Evolutionary conservation across 2,888 invertebrate species (phyloP).

Genomic region (Thalpophila matura): DNA sequence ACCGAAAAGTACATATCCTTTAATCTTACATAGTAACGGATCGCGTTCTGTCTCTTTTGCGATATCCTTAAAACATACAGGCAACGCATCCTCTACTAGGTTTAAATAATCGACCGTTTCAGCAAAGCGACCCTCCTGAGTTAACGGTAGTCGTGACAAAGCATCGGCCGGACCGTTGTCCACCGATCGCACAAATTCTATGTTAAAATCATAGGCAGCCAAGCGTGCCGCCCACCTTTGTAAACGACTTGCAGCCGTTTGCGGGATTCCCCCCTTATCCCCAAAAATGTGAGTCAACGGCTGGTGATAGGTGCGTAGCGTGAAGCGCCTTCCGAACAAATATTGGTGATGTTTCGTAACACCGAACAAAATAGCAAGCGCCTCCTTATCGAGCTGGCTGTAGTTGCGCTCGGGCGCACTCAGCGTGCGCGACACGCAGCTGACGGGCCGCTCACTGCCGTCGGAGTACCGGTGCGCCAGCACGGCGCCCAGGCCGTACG

Average conservation of each 20-base stretch:
- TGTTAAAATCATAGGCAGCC: conserved; percentile 9
- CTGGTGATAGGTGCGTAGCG: neutral
- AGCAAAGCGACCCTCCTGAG: neutral
- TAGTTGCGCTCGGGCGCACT: too few relatives aligned
- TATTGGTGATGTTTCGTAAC: conserved; percentile 53
- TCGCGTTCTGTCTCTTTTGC: conserved; percentile 5
- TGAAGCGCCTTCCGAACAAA: conserved; percentile 24
- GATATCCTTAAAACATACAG: conserved; percentile 5
- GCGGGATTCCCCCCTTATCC: conserved; percentile 9
- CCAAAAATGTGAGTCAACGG: conserved; percentile 7
- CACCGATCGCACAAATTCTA: neutral
- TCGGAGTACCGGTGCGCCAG: conserved; percentile 56
- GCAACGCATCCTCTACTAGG: neutral
- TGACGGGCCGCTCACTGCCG: too few relatives aligned
- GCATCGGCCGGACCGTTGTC: conserved; percentile 1
- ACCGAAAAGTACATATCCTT: conserved; percentile 2
- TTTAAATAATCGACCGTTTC: neutral
- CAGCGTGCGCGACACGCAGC: too few relatives aligned
- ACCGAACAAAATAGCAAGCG: conserved; percentile 57
- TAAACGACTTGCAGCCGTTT: conserved; percentile 11
- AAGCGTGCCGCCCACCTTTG: conserved; percentile 12
- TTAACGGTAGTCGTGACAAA: conserved; percentile 12
- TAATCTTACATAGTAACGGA: conserved; percentile 4
- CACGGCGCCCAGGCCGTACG: conserved; percentile 59
- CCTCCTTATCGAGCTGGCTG: too few relatives aligned